Conservation (phyloP, 2,113 vertebrate species). For the Noturus placidus region DNA sequence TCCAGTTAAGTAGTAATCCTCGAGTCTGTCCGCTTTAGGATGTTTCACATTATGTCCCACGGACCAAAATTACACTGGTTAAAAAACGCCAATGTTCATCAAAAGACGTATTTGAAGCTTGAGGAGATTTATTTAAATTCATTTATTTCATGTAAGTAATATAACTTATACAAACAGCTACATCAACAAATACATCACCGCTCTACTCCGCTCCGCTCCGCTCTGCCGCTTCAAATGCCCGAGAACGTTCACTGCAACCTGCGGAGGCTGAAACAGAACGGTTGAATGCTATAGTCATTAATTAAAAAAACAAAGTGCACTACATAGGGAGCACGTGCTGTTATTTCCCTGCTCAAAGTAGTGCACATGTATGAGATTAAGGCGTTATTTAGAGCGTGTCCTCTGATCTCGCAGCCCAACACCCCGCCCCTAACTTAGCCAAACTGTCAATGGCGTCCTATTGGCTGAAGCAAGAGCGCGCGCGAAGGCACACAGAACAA, state of each 20-base stretch:
- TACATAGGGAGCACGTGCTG: neutral
- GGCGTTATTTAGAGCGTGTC: neutral
- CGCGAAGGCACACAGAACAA: neutral
- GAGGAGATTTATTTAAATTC: neutral
- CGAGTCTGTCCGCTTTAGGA: neutral
- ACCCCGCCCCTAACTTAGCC: neutral
- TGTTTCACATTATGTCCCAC: constrained; percentile 12
- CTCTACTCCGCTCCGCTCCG: neutral
- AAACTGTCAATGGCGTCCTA: neutral
- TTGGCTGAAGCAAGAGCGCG: constrained; percentile 5
- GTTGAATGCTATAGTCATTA: neutral
- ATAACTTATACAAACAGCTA: neutral
- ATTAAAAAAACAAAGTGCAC: neutral
- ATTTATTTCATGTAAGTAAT: neutral
- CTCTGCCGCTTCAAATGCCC: neutral
- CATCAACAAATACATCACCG: too few relatives aligned
- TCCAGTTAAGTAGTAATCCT: neutral
- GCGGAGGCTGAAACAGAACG: neutral
- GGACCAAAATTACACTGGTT: neutral
- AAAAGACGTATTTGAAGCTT: neutral
- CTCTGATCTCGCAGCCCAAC: neutral
- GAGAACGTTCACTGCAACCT: neutral
- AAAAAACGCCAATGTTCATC: neutral
- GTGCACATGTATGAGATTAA: neutral
- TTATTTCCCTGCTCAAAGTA: neutral